These are phyloP conservation scores for Heteropelma amictum DNA, from an alignment of 2,888 invertebrate species.

Conservation along the genomic window DNA sequence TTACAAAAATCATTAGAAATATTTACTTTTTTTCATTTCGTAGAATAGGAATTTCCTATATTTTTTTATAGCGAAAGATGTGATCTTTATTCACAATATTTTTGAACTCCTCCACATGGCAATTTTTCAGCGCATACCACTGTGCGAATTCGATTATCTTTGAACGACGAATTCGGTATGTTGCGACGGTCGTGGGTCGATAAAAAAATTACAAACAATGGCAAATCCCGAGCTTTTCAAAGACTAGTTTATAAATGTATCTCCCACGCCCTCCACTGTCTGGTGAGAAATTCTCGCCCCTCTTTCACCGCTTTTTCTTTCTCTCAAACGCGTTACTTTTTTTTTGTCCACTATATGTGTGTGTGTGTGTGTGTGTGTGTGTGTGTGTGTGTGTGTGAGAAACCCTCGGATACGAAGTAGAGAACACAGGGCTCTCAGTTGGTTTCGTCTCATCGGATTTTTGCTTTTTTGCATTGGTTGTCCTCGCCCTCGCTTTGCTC, in stretches of 20 bases:
- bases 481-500: slow-evolving; percentile 61
- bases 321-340: slow-evolving; percentile 8
- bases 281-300: slow-evolving; percentile 52
- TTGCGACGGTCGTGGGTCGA: too few species aligned
- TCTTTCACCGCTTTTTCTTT: slow-evolving; percentile 14
- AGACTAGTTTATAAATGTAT: slow-evolving; percentile 74
- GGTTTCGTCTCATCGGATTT: slow-evolving; percentile 11
- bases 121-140: too few species aligned
- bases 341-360: slow-evolving; percentile 2
- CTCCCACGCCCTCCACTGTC: slow-evolving; percentile 75
- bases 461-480: slow-evolving; percentile 41
- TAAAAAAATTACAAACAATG: too few species aligned
- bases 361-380: neutral
- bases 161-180: too few species aligned
- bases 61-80: too few species aligned
- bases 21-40: too few species aligned
- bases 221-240: slow-evolving; percentile 54
- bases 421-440: slow-evolving; percentile 13
- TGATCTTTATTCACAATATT: too few species aligned
- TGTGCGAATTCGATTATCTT: too few species aligned
- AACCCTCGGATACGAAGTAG: neutral
- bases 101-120: too few species aligned
- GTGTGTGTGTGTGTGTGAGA: neutral
- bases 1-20: too few species aligned
- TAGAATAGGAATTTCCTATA: too few species aligned